These are phyloP conservation scores for Delphinapterus leucas DNA, from an alignment of 2,113 vertebrate species.

Conservation along the genomic window DNA sequence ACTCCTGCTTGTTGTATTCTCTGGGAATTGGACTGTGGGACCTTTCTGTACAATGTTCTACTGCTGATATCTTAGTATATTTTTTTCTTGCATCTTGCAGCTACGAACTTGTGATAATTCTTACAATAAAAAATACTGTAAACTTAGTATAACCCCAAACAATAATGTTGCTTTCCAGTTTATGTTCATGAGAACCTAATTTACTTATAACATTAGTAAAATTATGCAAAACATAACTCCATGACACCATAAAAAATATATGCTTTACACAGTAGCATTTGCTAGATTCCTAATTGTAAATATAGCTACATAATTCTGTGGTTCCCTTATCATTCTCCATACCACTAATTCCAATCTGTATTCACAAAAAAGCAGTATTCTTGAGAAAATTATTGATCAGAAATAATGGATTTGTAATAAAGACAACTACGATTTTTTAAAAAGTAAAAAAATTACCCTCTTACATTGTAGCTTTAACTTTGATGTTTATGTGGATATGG, in stretches of 20 bases:
- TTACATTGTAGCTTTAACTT: not conserved
- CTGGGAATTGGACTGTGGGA: not conserved
- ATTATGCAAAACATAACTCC: not conserved
- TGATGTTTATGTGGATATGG: not conserved
- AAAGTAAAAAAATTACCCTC: not conserved
- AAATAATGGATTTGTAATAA: not conserved
- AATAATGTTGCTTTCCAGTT: not conserved
- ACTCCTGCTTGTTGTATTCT: rapidly evolving
- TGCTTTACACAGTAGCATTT: not conserved
- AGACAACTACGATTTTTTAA: not conserved
- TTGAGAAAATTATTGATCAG: not conserved
- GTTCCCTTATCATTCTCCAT: not conserved
- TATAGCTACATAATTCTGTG: not conserved
- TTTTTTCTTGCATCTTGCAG: not conserved
- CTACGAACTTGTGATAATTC: not conserved
- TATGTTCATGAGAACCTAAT: not conserved
- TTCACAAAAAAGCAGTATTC: not conserved
- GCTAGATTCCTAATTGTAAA: not conserved
- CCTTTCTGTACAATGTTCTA: not conserved
- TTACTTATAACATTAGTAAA: not conserved
- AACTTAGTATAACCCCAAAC: not conserved
- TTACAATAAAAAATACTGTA: not conserved
- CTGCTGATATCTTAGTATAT: rapidly evolving
- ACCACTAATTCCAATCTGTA: not conserved
- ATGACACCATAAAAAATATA: not conserved